Evolutionary conservation across 2,113 vertebrate species (phyloP), one percentile per base, ranked within the genome.

Genomic region (Butorides virescens): DNA sequence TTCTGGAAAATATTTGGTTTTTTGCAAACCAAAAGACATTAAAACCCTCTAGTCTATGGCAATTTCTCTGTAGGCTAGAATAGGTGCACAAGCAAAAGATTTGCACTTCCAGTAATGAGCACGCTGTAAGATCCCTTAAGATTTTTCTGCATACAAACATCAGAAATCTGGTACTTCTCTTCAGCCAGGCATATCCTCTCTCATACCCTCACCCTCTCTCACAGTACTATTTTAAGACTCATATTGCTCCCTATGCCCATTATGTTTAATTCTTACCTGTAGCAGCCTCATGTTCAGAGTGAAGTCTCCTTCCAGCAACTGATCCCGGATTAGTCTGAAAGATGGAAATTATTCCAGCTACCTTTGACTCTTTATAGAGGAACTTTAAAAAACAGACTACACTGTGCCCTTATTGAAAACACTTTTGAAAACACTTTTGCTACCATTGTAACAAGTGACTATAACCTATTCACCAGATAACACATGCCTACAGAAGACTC

Each of bases 211-310:
- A 46, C 17, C 42, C 14, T n/a, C 56, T 53, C 81, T 71, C 84
- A 59, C 12, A 29, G 30, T 2, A 10, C 67, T 70, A 66, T 50
- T 77, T 80, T 13, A 63, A 84, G 49, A 47, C 34, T 66, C n/a
- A 56, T 37, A 29, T 6, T 44, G 7, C 29, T 63, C 68, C 27
- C 36, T 56, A 4, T 8, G 10, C 62, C 62, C 26, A 27, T 22
- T 52, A 3, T 7, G 32, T 20, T 47, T 32, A 46, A 66, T 44
- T n/a, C 81, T 97, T 97, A 99, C 99, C 99, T 99, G 99, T 53
- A 99, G 98, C 94, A 99, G 98, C 95, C 99, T 98, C 99, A 99
- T 99, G 95, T 99, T 99, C 25, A 98, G 67, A 17, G 99, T 99
- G 95, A 99, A 99, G 97, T 99, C 99, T 91, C 99, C 99, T 63